Conservation (phyloP, 1,140 invertebrate genomes). For the Drosophila athabasca region DNA sequence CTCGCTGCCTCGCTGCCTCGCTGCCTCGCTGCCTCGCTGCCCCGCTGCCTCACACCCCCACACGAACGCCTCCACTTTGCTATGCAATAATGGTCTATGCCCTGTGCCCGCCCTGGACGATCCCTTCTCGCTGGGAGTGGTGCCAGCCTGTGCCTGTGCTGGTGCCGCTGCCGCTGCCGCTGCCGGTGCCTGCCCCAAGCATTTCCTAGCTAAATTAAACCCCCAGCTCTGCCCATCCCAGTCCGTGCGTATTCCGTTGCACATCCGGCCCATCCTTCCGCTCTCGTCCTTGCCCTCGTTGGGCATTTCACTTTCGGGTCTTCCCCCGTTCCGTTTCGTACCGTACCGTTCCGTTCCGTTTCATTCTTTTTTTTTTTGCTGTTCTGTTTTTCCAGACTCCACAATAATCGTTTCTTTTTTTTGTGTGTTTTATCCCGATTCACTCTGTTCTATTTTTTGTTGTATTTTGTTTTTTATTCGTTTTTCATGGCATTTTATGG, state of each 20-base stretch:
- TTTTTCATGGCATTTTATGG: slow-evolving; percentile 83
- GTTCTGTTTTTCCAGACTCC: slow-evolving; percentile 11
- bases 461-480: slow-evolving; percentile 40
- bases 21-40: background rate
- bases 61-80: slow-evolving; percentile 2
- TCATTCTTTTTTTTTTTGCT: slow-evolving; percentile 20
- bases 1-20: background rate
- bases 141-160: background rate
- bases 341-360: background rate
- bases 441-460: slow-evolving; percentile 8
- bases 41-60: background rate
- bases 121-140: background rate
- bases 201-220: slow-evolving; percentile 73
- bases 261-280: slow-evolving; percentile 62
- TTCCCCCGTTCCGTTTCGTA: background rate
- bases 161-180: background rate
- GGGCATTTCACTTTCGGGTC: slow-evolving; percentile 62
- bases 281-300: slow-evolving; percentile 16
- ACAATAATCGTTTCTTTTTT: slow-evolving; percentile 14
- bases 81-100: slow-evolving; percentile 31
- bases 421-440: slow-evolving; percentile 19
- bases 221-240: slow-evolving; percentile 14
- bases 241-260: slow-evolving; percentile 37
- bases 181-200: slow-evolving; percentile 26
- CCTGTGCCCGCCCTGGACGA: too few species aligned